Evolutionary conservation across 2,113 vertebrate species (phyloP), one percentile per base, ranked within the genome.

Genomic region (Benitochromis conjunctus): DNA sequence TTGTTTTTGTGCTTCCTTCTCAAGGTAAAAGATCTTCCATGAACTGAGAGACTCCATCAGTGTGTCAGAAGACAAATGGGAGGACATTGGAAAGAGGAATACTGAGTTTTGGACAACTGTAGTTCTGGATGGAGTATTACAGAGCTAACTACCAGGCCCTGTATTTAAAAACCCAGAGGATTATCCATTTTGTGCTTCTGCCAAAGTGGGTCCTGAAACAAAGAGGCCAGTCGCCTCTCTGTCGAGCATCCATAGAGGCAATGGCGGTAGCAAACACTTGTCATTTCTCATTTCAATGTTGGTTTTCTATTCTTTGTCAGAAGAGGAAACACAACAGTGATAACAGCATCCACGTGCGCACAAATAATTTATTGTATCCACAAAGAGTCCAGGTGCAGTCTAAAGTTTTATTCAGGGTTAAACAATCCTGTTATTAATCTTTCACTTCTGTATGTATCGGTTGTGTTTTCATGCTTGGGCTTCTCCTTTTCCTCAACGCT

Each of bases 21-120:
- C 4, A 87, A 97, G 96, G 96, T 88, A 97, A 96, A 95, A 94
- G 96, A 86, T 97, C 94, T n/a, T 92, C 95, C 71, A 95, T 94
- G 91, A 96, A 92, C 81, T 97, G 88, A 95, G 74, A 41, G 14
- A 19, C 43, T 29, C 31, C 38, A 6, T 24, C 46, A 9, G 66
- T 6, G 13, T 29, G 21, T 48, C 53, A 56, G 48, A 85, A 9
- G 51, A 58, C 57, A 38, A 81, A 82, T 41, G 77, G 57, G 71
- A 80, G 53, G 79, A 79, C 58, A 29, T 16, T 24, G 0, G 29
- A 11, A 58, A 19, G 36, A 66, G 62, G 77, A 86, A 24, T 71
- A 19, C 11, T 81, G 58, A 60, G 24, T 69, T 71, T 64, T 77
- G 69, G 64, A 31, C 29, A 60, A 38, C n/a, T 48, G 24, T 79